These are phyloP conservation scores for Ceratitis capitata DNA, from an alignment of 1,140 invertebrate species.

Conservation along the genomic window DNA sequence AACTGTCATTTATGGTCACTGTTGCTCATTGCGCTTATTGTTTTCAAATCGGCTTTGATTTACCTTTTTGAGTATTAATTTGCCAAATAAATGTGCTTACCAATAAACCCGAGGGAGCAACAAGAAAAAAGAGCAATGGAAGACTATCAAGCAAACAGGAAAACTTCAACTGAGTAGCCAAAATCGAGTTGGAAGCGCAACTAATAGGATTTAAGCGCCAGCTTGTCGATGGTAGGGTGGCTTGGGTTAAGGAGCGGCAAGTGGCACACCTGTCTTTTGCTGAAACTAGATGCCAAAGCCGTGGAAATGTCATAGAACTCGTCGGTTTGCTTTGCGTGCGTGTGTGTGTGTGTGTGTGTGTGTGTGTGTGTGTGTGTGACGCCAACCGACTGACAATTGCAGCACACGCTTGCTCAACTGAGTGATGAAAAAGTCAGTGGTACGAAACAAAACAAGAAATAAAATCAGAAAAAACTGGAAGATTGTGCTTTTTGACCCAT, in stretches of 20 bases:
- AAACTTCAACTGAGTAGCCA: not conserved
- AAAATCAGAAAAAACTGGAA: slow-evolving; percentile 26
- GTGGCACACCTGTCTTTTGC: not conserved
- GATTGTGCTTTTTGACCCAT: slow-evolving; percentile 41
- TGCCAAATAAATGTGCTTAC: slow-evolving; percentile 32
- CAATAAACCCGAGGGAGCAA: not conserved
- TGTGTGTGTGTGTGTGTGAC: not conserved
- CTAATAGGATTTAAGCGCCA: slow-evolving; percentile 18
- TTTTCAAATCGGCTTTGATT: slow-evolving; percentile 35
- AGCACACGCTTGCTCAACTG: not conserved
- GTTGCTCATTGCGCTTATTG: slow-evolving; percentile 36
- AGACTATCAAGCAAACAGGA: not conserved
- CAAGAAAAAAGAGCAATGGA: not conserved
- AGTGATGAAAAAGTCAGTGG: slow-evolving; percentile 12
- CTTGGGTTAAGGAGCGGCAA: too few species aligned
- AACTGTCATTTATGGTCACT: not conserved
- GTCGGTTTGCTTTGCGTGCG: too few species aligned
- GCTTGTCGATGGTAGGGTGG: not conserved
- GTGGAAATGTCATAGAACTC: not conserved
- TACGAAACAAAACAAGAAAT: too few species aligned
- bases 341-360: not conserved
- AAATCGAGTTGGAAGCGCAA: not conserved
- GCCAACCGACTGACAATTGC: not conserved
- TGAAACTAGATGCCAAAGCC: not conserved
- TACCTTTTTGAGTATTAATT: slow-evolving; percentile 37